Conservation (phyloP, 1,140 invertebrate species). For the Chymomyza costata region DNA sequence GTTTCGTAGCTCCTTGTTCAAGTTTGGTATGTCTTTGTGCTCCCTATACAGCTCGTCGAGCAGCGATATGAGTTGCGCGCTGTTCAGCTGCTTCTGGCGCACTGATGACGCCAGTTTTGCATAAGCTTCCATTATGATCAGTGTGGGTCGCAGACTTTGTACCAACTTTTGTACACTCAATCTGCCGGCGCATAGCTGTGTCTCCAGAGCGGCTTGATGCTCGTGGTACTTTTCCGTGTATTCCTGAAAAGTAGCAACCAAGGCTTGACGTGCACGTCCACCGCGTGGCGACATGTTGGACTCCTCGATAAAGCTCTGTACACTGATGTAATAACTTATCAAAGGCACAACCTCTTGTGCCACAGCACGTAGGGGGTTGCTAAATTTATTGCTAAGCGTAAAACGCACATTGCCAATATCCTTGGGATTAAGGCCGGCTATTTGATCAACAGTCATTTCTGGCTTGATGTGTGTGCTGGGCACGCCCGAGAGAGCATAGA, state of each 20-base stretch:
- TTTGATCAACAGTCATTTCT: slow-evolving; percentile 22
- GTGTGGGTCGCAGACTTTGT: slow-evolving; percentile 43
- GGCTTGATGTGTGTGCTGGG: slow-evolving; percentile 39
- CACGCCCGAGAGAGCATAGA: slow-evolving; percentile 56
- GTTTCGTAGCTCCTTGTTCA: slow-evolving; percentile 7
- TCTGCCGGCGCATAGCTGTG: slow-evolving; percentile 23
- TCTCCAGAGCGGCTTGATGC: slow-evolving; percentile 38
- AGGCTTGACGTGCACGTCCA: slow-evolving; percentile 7
- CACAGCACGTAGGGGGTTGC: slow-evolving; percentile 24
- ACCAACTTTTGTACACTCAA: slow-evolving; percentile 39
- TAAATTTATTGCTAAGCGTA: slow-evolving; percentile 38
- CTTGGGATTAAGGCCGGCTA: slow-evolving; percentile 13
- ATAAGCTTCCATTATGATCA: slow-evolving; percentile 23
- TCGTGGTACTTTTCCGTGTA: slow-evolving; percentile 40
- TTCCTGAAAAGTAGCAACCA: slow-evolving; percentile 24
- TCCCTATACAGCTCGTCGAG: slow-evolving; percentile 25
- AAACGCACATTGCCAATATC: slow-evolving; percentile 40
- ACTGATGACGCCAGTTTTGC: slow-evolving; percentile 16
- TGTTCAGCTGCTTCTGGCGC: slow-evolving; percentile 11
- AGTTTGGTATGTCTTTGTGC: slow-evolving; percentile 11
- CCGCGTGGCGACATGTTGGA: slow-evolving; percentile 26
- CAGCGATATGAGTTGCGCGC: slow-evolving; percentile 33
- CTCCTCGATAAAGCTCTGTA: slow-evolving; percentile 52
- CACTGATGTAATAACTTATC: slow-evolving; percentile 41
- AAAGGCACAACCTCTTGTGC: slow-evolving; percentile 38